Conservation (phyloP, 2,888 invertebrate genomes). For the Nemotelus pantherinus region DNA sequence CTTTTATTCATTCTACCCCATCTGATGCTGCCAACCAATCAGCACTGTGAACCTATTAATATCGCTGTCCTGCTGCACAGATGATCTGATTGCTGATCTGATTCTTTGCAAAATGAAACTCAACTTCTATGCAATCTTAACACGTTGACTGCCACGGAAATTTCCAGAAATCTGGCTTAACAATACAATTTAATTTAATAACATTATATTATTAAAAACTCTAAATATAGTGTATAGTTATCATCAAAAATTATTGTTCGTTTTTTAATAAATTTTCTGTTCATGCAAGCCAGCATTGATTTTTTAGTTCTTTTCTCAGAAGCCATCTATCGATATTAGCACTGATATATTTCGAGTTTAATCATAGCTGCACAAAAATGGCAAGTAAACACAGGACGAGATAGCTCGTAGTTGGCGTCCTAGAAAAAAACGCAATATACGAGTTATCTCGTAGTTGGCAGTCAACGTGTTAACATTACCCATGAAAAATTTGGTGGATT, state of each 20-base stretch:
- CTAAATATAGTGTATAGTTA: slow-evolving; percentile 23
- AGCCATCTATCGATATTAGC: slow-evolving; percentile 54
- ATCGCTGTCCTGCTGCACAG: too few species aligned
- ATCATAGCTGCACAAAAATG: slow-evolving; percentile 49
- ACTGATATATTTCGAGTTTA: slow-evolving; percentile 53
- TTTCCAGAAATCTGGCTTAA: slow-evolving; percentile 4
- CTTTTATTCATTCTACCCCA: too few species aligned
- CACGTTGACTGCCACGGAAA: background rate
- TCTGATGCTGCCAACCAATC: too few species aligned
- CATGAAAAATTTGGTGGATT: too few species aligned
- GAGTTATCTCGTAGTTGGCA: background rate
- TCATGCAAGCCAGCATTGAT: slow-evolving; percentile 50
- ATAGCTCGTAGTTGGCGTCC: too few species aligned
- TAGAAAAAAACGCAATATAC: too few species aligned
- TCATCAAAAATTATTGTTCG: background rate
- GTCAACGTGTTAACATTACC: too few species aligned
- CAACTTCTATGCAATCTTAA: too few species aligned
- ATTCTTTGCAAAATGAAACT: too few species aligned
- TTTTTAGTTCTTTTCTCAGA: slow-evolving; percentile 54
- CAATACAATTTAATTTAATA: background rate
- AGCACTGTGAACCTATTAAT: too few species aligned
- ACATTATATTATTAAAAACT: slow-evolving; percentile 26
- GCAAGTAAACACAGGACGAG: slow-evolving; percentile 22
- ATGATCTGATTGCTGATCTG: too few species aligned
- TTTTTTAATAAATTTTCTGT: slow-evolving; percentile 13